These are phyloP conservation scores for Manis crassicaudata DNA, from an alignment of 2,797 vertebrate genomes.

Conservation along the genomic window DNA sequence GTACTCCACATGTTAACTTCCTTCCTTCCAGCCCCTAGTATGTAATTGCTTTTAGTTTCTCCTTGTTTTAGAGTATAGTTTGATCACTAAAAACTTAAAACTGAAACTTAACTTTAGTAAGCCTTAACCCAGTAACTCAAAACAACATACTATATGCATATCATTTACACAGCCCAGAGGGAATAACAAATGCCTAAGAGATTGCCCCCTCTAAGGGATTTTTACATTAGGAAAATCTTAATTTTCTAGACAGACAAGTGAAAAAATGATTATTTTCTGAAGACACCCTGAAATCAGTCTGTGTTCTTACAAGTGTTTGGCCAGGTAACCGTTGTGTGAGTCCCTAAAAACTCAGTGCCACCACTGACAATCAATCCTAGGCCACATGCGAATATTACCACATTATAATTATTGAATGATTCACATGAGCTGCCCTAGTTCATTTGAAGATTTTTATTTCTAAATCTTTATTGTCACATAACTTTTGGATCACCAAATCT, in stretches of 20 bases:
- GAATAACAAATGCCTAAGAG: not conserved
- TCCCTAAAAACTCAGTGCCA: not conserved
- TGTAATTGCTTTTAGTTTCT: not conserved
- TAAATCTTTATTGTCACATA: not conserved
- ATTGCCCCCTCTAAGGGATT: not conserved
- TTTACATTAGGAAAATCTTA: not conserved
- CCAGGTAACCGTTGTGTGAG: not conserved
- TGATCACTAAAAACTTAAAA: not conserved
- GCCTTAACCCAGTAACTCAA: not conserved
- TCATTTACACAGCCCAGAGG: not conserved
- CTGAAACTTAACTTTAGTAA: not conserved
- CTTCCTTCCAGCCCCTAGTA: not conserved
- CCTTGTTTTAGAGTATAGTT: not conserved
- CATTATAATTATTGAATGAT: not conserved
- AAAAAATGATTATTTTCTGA: slow-evolving; percentile 16
- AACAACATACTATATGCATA: not conserved
- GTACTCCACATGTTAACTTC: not conserved
- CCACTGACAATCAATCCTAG: not conserved
- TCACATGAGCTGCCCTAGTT: not conserved
- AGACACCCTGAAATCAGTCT: not conserved
- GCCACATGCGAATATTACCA: not conserved
- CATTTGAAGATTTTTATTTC: not conserved
- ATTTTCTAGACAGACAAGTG: slow-evolving; percentile 6
- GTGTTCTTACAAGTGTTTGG: not conserved
- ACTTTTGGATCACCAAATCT: not conserved